phyloP scores from a whole-genome alignment of 2,797 vertebrate genomes.

The Melanotaenia trifasciata region DNA sequence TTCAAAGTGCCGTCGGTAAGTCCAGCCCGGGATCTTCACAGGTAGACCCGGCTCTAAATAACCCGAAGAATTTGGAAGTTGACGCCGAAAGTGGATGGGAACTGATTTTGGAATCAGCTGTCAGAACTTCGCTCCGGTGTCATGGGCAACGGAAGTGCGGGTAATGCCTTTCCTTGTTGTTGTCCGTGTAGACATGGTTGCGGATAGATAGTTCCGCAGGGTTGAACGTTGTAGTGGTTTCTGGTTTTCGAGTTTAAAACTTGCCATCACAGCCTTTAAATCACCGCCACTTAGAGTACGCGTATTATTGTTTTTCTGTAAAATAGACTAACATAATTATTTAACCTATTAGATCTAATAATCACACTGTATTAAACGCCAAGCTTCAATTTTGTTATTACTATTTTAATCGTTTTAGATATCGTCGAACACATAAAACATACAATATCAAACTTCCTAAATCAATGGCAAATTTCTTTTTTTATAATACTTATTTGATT shows the following conservation, averaged over 20 bases:
- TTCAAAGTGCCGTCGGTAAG: constrained; percentile 22
- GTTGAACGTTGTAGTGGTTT: not conserved
- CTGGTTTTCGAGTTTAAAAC: not conserved
- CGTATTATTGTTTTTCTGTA: not conserved
- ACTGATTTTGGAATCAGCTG: constrained; percentile 66
- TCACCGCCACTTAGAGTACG: accelerated
- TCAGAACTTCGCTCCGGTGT: constrained; percentile 77
- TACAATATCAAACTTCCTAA: no score
- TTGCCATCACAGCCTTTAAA: not conserved
- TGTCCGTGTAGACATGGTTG: constrained; percentile 54
- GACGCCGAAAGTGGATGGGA: constrained; percentile 1
- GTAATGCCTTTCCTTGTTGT: constrained; percentile 43
- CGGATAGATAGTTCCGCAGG: constrained; percentile 58
- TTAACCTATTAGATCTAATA: no score
- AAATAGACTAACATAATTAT: no score
- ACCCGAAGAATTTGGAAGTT: not conserved
- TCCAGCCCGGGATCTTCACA: constrained; percentile 7
- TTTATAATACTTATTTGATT: no score
- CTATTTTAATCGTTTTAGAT: no score
- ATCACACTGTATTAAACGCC: no score
- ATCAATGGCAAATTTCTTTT: no score
- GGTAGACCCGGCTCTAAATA: constrained; percentile 14
- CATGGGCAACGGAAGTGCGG: constrained; percentile 73
- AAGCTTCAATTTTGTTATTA: no score
- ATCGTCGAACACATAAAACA: no score